phyloP scores from a whole-genome alignment of 2,888 invertebrate species.

The Metallyticus violacea region DNA sequence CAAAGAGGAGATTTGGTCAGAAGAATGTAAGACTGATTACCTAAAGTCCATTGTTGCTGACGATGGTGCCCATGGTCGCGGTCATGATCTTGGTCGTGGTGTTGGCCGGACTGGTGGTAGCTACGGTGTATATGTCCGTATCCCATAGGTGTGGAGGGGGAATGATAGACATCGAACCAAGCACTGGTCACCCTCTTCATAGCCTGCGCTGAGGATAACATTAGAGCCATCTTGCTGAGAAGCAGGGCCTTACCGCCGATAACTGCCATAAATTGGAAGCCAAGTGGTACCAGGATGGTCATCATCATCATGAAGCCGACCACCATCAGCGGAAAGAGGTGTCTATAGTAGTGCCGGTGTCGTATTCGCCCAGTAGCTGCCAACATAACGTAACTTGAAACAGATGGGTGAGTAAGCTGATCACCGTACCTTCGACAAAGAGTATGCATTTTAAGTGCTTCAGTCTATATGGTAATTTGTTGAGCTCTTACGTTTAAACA shows the following conservation, averaged over 20 bases:
- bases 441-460: too few species aligned
- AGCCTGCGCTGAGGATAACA: constrained; percentile 76
- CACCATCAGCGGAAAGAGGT: constrained; percentile 69
- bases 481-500: too few species aligned
- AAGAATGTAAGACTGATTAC: neutral
- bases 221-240: constrained; percentile 76
- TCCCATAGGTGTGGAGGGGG: neutral
- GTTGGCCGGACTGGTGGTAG: neutral
- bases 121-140: constrained; percentile 2
- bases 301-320: constrained; percentile 75
- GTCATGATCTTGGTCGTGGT: neutral
- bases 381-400: too few species aligned
- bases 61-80: neutral
- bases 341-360: constrained; percentile 47
- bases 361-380: neutral
- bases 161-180: neutral
- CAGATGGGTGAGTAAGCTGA: too few species aligned
- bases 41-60: neutral
- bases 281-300: constrained; percentile 74
- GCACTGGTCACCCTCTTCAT: constrained; percentile 61
- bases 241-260: constrained; percentile 77
- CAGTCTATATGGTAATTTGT: too few species aligned
- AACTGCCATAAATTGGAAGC: constrained; percentile 79
- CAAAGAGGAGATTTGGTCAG: neutral
- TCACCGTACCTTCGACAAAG: too few species aligned